Percentiles rank a stretch among this genome's conserved stretches.
Evolutionary conservation across 2,113 vertebrate genomes (phyloP).

Genomic region (Sander vitreus): DNA sequence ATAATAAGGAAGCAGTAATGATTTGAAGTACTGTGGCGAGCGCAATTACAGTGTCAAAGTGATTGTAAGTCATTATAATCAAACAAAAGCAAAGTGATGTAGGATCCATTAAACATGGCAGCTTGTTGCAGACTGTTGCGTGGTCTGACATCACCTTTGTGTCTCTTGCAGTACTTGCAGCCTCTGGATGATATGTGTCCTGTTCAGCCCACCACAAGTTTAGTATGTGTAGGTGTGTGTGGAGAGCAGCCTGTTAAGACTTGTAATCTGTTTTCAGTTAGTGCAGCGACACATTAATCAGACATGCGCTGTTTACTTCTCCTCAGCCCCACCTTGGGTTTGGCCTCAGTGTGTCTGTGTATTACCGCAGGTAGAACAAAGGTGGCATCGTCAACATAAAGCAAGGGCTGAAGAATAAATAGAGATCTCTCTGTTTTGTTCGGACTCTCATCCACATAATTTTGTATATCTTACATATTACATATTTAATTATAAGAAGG

Average conservation of each 20-base stretch:
- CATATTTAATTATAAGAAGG: neutral
- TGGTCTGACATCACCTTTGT: neutral
- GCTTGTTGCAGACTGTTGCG: neutral
- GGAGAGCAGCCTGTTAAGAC: conserved; percentile 44
- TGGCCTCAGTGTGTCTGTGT: conserved; percentile 10
- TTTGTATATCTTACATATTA: neutral
- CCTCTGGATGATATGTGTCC: neutral
- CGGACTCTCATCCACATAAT: no score
- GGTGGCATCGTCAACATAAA: neutral
- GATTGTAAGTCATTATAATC: neutral
- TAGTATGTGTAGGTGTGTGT: conserved; percentile 8
- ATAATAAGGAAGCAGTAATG: neutral
- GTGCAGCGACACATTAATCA: conserved; percentile 8
- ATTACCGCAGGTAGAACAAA: neutral
- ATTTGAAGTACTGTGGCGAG: neutral
- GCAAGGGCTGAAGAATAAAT: neutral
- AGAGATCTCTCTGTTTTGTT: no score
- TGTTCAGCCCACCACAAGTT: neutral
- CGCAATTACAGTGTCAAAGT: neutral
- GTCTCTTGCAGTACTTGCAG: no score
- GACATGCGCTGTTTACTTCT: conserved; percentile 14
- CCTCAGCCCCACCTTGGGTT: conserved; percentile 31
- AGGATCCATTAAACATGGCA: neutral
- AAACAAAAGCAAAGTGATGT: neutral
- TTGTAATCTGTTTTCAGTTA: conserved; percentile 14